phyloP scores from a whole-genome alignment of 2,797 vertebrate genomes.

The Pantherophis vulpinus region DNA sequence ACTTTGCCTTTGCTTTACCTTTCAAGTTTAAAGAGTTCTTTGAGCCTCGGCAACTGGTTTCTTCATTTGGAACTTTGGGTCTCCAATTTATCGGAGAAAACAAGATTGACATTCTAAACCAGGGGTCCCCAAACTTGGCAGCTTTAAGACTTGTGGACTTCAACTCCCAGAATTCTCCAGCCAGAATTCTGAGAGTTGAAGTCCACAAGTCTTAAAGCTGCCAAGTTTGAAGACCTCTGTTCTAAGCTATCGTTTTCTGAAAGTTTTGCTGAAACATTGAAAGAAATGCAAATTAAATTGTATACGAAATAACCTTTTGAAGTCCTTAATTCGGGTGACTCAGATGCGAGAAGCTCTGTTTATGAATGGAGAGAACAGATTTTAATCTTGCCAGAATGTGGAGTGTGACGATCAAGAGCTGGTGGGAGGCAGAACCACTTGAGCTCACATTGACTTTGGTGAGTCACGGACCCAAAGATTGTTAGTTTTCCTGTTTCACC shows the following conservation, averaged over 20 bases:
- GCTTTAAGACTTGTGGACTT: no score
- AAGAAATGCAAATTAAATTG: neutral
- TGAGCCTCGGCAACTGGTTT: neutral
- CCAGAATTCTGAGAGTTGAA: no score
- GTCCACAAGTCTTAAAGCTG: no score
- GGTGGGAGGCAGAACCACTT: neutral
- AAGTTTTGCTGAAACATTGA: neutral
- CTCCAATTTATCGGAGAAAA: neutral
- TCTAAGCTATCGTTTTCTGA: neutral
- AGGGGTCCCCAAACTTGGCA: no score
- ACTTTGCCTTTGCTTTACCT: no score
- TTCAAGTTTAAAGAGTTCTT: neutral
- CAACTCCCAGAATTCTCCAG: no score
- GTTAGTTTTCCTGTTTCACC: neutral
- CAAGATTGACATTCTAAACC: neutral
- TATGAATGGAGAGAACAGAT: neutral
- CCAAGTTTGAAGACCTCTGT: no score
- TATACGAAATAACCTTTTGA: neutral
- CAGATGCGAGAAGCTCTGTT: neutral
- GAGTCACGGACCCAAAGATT: slow-evolving; percentile 22
- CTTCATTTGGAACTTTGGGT: neutral
- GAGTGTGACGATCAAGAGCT: neutral
- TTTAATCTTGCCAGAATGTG: neutral
- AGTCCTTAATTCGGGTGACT: neutral
- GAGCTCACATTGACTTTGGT: neutral